Base-by-base conservation (phyloP, 2,113 vertebrate genomes). In the Notarius quadriscutis region DNA sequence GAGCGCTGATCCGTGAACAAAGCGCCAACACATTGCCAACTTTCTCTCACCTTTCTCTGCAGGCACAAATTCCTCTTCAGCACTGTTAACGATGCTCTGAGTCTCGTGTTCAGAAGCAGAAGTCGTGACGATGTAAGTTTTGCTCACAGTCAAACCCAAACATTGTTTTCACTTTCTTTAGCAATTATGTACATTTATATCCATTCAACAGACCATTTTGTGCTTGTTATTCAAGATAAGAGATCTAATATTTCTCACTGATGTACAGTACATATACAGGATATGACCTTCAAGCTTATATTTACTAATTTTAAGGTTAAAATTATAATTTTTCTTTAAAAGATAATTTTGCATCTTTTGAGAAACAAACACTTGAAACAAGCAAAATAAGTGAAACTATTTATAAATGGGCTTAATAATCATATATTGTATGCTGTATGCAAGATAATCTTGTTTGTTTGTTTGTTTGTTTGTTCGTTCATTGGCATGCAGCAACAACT, bases 1-100 rank as follows among this genome's bases (percentile, higher is more conserved):
- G 14, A 84, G 74, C 74, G 51, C 53, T 88, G 69, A 57, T 22
- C 55, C 77, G n/a, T 81, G 83, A 84, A 88, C 34, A 81, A 69
- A 51, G 48, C n/a, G 48, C 30, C 57, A 27, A 34, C 57, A 60
- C 50, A 58, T 72, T 51, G 22, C 9, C 41, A 34, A 58, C 20
- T 58, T 57, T 72, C 14, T 62, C 71, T 75, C 69, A 48, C 71
- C 12, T 74, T 74, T 60, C 34, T 79, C 84, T 30, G 9, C 30
- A 53, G 48, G 48, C 22, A 51, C 74, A 77, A 77, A 77, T 53
- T 51, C 48, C 18, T 18, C 15, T 3, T 71, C 67, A 71, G 67
- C 67, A 17, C 12, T 71, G 5, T 34, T 71, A 30, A 41, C 22
- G n/a, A 58, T 81, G 53, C 51, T 53, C 51, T 41, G 7, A 60